Evolutionary conservation across 2,113 vertebrate species (phyloP).

Genomic region (Manacus vitellinus): DNA sequence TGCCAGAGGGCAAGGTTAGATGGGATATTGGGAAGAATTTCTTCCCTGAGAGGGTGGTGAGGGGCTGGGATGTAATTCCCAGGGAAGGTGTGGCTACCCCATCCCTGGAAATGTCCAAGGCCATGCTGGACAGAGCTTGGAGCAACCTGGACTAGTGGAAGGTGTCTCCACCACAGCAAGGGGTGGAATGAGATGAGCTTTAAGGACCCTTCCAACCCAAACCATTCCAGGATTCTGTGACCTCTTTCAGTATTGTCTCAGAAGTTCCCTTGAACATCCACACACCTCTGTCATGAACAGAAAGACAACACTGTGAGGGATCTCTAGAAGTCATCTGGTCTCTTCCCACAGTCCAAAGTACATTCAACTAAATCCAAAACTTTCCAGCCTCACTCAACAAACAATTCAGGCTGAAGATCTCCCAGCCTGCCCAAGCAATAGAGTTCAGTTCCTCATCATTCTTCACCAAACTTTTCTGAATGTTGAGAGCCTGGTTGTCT

Average conservation of each 20-base stretch:
- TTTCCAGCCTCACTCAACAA: too few species aligned
- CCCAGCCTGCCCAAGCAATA: background rate
- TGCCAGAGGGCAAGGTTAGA: rapidly evolving
- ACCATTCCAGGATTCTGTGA: background rate
- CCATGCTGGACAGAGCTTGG: background rate
- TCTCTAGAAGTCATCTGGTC: background rate
- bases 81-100: background rate
- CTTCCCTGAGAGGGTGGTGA: background rate
- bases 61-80: background rate
- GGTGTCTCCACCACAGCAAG: background rate
- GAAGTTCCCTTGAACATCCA: background rate
- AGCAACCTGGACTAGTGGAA: rapidly evolving
- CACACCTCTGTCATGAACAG: rapidly evolving
- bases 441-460: background rate
- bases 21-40: background rate
- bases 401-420: background rate
- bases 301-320: background rate
- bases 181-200: background rate
- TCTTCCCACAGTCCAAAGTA: background rate
- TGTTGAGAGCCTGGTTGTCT: rapidly evolving
- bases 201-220: background rate
- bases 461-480: too few species aligned
- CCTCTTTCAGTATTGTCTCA: background rate
- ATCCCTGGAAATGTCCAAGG: background rate
- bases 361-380: background rate